Conservation (phyloP, 2,797 vertebrate species). For the Diglossa cyanea region DNA sequence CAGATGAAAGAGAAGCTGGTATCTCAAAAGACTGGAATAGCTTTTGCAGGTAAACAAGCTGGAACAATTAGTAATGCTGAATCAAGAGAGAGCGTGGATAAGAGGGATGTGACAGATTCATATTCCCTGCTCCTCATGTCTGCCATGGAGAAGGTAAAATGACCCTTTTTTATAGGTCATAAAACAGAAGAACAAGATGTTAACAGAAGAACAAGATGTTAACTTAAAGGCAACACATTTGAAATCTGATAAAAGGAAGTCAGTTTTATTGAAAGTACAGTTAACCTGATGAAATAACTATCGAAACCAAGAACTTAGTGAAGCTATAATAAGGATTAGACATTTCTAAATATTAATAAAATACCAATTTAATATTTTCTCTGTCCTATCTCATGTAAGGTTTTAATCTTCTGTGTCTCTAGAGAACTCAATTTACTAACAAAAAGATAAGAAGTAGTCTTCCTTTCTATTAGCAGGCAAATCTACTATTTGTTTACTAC, state of each 20-base stretch:
- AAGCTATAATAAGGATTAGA: neutral
- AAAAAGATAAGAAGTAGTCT: neutral
- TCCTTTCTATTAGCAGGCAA: neutral
- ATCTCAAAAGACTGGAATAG: neutral
- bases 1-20: neutral
- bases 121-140: rapidly evolving
- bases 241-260: neutral
- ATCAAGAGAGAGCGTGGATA: neutral
- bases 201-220: neutral
- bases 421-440: neutral
- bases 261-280: neutral
- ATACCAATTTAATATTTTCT: neutral
- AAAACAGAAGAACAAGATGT: neutral
- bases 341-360: neutral
- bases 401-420: neutral
- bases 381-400: neutral
- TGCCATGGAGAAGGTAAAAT: neutral
- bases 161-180: neutral
- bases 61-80: neutral
- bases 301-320: neutral
- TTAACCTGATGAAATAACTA: neutral
- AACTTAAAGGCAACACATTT: neutral
- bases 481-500: neutral
- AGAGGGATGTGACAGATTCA: neutral
- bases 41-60: neutral